Base-by-base conservation (phyloP, 2,113 vertebrate species). In the Seriola dumerili region DNA sequence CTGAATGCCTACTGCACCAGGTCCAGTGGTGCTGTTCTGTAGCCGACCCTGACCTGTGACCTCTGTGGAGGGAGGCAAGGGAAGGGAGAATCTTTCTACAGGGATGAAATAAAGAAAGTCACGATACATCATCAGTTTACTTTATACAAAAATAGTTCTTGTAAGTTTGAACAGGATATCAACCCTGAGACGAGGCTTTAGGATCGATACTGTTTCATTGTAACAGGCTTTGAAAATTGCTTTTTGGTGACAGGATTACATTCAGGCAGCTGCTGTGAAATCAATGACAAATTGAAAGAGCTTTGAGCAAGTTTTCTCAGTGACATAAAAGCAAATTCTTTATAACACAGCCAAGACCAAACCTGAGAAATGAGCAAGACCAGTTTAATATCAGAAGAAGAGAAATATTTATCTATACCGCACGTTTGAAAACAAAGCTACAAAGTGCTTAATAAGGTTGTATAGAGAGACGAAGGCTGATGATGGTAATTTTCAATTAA, bases 1-100 rank as follows among this genome's bases (percentile, higher is more conserved):
- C 44, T 25, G 46, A 67, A 40, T 2, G 63, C 16, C 52, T 32
- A 5, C 48, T 71, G 62, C 21, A 29, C 14, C 58, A 38, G 77
- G 72, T 89, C 64, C 38, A 77, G 42, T 65, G 59, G 61, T 69
- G 73, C 83, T 77, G 86, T 61, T 71, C 62, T 70, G 78, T 67
- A 63, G 65, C 75, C 36, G 55, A 83, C 57, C 71, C 74, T 71
- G 66, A 84, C 72, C 55, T 75, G 42, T 86, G 74, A 81, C 50
- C 69, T 83, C 21, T 23, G 16, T 19, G 11, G 32, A 72, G n/a
- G 25, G 6, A 38, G 29, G 63, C 19, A 70, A 44, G 32, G n/a
- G 34, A 68, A 72, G 68, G 54, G 2, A 61, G 5, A 42, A 19
- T 25, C 14, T 59, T 38, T 40, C 40, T 50, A 19, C 25, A 69